Conservation (phyloP, 1,140 invertebrate genomes). For the Calosoma granatense region DNA sequence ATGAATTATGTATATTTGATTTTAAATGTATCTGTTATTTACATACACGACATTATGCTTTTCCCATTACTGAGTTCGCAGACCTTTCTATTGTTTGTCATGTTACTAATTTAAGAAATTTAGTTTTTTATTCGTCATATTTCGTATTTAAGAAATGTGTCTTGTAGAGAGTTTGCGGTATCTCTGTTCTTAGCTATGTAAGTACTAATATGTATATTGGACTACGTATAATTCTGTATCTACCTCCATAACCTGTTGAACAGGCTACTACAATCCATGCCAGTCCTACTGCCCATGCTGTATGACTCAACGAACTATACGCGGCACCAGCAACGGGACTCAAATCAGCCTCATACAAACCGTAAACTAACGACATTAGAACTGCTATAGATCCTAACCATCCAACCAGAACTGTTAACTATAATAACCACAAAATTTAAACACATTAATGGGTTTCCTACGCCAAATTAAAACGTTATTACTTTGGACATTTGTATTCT, state of each 20-base stretch:
- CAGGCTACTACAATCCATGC: conserved; percentile 85
- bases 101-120: too few relatives aligned
- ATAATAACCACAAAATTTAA: conserved; percentile 25
- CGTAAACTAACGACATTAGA: conserved; percentile 62
- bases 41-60: too few relatives aligned
- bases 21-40: conserved; percentile 1
- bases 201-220: too few relatives aligned
- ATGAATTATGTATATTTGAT: too few relatives aligned
- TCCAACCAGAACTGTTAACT: conserved; percentile 54
- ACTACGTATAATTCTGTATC: too few relatives aligned
- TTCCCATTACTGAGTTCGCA: not conserved
- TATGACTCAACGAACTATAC: conserved; percentile 76
- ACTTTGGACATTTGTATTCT: conserved; percentile 65
- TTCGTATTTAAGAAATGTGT: too few relatives aligned
- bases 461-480: not conserved
- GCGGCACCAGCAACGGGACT: conserved; percentile 57
- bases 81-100: too few relatives aligned
- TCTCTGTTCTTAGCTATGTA: too few relatives aligned
- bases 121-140: too few relatives aligned
- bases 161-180: too few relatives aligned
- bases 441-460: not conserved
- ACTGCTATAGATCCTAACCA: conserved; percentile 54
- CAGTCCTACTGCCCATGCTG: conserved; percentile 69
- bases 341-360: conserved; percentile 60
- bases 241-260: conserved; percentile 77